Evolutionary conservation across 2,113 vertebrate genomes (phyloP), one percentile per base, ranked within the genome.

Genomic region (Heterocephalus glaber): DNA sequence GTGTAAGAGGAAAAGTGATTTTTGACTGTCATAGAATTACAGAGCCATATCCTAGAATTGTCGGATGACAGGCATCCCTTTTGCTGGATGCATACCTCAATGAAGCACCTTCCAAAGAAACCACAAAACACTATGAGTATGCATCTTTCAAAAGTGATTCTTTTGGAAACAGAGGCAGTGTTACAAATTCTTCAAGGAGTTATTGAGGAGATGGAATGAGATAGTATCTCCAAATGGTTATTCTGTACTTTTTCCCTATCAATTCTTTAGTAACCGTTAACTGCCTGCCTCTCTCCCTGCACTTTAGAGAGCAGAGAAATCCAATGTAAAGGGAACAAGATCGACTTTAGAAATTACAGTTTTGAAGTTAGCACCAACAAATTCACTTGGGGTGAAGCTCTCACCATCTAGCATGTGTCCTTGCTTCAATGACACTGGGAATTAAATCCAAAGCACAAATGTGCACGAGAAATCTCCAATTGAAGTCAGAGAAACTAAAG

Each of bases 251-350:
- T 89, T 33, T 80, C 47, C 35, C 58, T 49, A 89, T 38, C 12
- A 63, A 1, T 54, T 85, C 33, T 79, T 74, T 20, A 3, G 44
- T 68, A 56, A 60, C 56, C 5, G 33, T 60, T 24, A 82, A 9
- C 49, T 89, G 2, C 22, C 61, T 87, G 35, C 24, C 14, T 68
- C 41, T 54, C 80, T 10, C 80, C 24, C 22, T 61, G 54, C 68
- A 26, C 70, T 4, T 79, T 81, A n/a, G 77, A 77, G 33, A 60
- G n/a, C 47, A 72, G 41, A 30, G n/a, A 83, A 66, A 89, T 60
- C 60, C 49, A 84, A 41, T 80, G 89, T 66, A 72, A 95, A 95
- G 85, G 16, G 54, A 89, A 89, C 63, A 38, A 63, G 47, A 54
- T 86, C 19, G 65, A 87, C 76, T 86, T 80, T 72, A 89, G 61